Base-by-base conservation (phyloP, 2,888 invertebrate species). In the Anthrax anthrax region DNA sequence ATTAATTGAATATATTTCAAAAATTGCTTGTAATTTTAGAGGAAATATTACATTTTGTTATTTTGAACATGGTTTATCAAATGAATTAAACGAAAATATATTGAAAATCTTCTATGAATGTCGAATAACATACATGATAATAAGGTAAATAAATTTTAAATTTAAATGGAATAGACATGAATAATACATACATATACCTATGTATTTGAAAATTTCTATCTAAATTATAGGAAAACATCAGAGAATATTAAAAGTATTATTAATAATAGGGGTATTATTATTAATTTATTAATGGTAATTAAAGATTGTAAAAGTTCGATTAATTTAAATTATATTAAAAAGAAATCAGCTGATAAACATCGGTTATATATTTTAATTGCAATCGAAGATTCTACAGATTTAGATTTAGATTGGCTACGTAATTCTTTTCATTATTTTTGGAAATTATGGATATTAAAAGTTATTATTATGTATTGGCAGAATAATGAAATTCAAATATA, bases 381-480 rank as follows among this genome's bases (percentile, higher is more conserved):
- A 3, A 54, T 67, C 0, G 56, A 57, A 3, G 51, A 64, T 19
- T 40, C 59, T 1, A 27, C 39, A 0, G 50, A 52, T 4, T 36
- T 52, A 17, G 46, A 53, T 2, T 19, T 40, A 2, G 6, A 10
- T 14, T 66, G 65, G 52, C 60, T 76, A 57, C 64, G 64, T 12
- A 63, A 53, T 18, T 72, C 73, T 39, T 77, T 77, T 43, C 58
- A 67, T 47, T 58, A 71, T 16, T 65, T 76, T 37, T 74, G 74
- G 72, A 68, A 69, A 37, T 67, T 66, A 47, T 72, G 72, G 59
- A 61, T 77, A 10, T 64, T 76, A 0, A 76, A 77, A 53, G 59
- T 62, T 6, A 61, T 61, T 9, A 57, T 66, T 4, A 52, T 64
- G 13, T 66, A 54, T 29, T 60, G 58, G 57, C 54, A 56, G 0